Percentiles rank a stretch among this genome's conserved stretches.
Evolutionary conservation across 2,113 vertebrate genomes (phyloP).

Genomic region (Tylochromis polylepis): DNA sequence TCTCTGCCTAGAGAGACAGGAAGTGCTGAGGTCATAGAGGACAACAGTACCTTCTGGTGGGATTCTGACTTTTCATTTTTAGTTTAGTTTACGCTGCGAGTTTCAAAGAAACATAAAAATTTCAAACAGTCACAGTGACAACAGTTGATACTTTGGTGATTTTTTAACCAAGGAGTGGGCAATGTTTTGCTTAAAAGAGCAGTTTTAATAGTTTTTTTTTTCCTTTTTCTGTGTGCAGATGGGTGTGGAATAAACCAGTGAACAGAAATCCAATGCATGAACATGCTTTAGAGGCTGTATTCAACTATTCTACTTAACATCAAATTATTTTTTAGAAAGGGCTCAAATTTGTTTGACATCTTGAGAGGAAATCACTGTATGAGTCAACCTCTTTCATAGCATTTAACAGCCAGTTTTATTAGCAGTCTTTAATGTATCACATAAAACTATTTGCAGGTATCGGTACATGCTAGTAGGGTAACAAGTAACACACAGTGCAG

Average conservation of each 20-base stretch:
- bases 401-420: background rate
- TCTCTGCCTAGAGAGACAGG: constrained; percentile 42
- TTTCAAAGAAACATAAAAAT: background rate
- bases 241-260: background rate
- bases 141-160: background rate
- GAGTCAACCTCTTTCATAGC: background rate
- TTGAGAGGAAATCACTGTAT: background rate
- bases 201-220: background rate
- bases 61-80: constrained; percentile 19
- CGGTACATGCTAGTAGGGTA: background rate
- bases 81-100: background rate
- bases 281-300: background rate
- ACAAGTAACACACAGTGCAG: background rate
- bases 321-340: background rate
- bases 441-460: background rate
- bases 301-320: background rate
- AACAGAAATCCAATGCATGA: background rate
- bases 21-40: constrained; percentile 37
- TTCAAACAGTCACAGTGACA: background rate
- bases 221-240: background rate
- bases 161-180: background rate
- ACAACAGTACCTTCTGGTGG: constrained; percentile 33
- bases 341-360: background rate
- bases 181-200: background rate
- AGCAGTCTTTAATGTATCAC: background rate